Percentiles rank a stretch among this genome's conserved stretches.
phyloP scores from a whole-genome alignment of 2,113 vertebrate species.

The Stigmatopora nigra region DNA sequence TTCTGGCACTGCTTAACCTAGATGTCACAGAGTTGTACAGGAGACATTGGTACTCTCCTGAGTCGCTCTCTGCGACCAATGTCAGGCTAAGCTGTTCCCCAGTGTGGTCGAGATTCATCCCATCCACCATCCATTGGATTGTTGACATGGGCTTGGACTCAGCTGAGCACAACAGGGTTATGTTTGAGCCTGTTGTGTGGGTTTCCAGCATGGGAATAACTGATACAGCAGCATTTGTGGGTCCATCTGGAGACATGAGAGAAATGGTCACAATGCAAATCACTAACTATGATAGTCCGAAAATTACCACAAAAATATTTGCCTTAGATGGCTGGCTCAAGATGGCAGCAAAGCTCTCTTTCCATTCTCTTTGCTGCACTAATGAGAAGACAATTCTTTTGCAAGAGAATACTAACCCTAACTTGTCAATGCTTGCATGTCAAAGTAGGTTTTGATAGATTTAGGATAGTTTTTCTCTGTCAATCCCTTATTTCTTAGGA shows the following conservation, averaged over 20 bases:
- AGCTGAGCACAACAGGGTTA: slow-evolving; percentile 55
- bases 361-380: no score
- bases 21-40: slow-evolving; percentile 52
- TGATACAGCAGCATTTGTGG: slow-evolving; percentile 38
- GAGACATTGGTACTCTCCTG: slow-evolving; percentile 61
- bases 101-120: slow-evolving; percentile 6
- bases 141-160: slow-evolving; percentile 51
- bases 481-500: no score
- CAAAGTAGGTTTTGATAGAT: no score
- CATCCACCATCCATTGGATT: slow-evolving; percentile 53
- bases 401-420: no score
- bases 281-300: background rate
- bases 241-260: slow-evolving; percentile 54
- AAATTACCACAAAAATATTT: no score
- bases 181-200: slow-evolving; percentile 46
- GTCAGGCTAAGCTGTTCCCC: slow-evolving; percentile 27
- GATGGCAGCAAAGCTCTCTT: no score
- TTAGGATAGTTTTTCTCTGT: no score
- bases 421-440: no score
- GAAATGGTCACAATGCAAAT: background rate
- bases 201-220: slow-evolving; percentile 13
- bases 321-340: no score
- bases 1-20: slow-evolving; percentile 26
- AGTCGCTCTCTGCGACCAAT: slow-evolving; percentile 9
- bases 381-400: no score